These are phyloP conservation scores for Cyanoderma ruficeps DNA, from an alignment of 2,113 vertebrate genomes.

Conservation along the genomic window DNA sequence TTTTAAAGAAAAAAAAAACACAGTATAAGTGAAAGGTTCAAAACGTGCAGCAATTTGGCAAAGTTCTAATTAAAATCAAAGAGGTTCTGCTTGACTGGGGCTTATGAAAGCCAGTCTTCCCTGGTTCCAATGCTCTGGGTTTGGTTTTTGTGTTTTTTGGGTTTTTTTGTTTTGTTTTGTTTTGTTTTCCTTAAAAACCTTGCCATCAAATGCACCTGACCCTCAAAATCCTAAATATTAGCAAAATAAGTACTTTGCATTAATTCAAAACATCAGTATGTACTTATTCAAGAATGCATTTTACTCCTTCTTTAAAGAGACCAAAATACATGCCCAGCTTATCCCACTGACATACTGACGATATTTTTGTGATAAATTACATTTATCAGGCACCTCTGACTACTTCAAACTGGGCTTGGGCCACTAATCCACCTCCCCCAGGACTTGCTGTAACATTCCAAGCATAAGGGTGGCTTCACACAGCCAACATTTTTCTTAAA, in stretches of 20 bases:
- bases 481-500: not conserved
- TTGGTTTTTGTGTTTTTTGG: no score
- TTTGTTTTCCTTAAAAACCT: not conserved
- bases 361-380: slow-evolving; percentile 22
- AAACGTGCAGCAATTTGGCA: not conserved
- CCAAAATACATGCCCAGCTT: not conserved
- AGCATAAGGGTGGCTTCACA: not conserved
- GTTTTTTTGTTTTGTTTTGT: no score
- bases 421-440: slow-evolving; percentile 12
- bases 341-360: not conserved
- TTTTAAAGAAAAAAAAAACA: not conserved
- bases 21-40: not conserved
- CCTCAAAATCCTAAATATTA: not conserved
- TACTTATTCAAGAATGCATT: not conserved
- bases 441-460: slow-evolving; percentile 22
- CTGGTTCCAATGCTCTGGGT: not conserved
- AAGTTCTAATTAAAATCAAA: not conserved
- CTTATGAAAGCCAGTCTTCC: not conserved
- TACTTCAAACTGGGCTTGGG: slow-evolving; percentile 14
- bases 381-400: slow-evolving; percentile 41
- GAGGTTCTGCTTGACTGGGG: not conserved
- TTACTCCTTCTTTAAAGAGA: not conserved
- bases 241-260: not conserved
- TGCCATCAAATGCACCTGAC: not conserved
- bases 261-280: not conserved